phyloP scores from a whole-genome alignment of 2,888 invertebrate genomes.

The Alloplasta piceator region DNA sequence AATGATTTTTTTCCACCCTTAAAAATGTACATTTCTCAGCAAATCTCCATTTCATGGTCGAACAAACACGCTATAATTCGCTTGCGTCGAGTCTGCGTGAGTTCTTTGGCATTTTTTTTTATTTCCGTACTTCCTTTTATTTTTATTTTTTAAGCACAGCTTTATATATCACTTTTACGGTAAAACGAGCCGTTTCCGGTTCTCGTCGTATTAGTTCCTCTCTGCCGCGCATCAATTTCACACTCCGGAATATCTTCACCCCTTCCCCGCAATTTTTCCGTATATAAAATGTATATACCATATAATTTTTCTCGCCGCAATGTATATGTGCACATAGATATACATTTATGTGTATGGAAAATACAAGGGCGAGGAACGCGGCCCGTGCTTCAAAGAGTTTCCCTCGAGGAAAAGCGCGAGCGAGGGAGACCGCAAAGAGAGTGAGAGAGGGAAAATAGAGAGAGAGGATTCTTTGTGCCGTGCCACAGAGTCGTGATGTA shows the following conservation, averaged over 20 bases:
- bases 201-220: conserved; percentile 52
- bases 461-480: conserved; percentile 66
- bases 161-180: conserved; percentile 46
- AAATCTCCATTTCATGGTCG: conserved; percentile 18
- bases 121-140: not conserved
- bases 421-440: conserved; percentile 56
- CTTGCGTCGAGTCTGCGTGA: conserved; percentile 20
- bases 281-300: conserved; percentile 22
- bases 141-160: not conserved
- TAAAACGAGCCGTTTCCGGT: conserved; percentile 45
- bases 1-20: no score
- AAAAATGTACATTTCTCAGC: conserved; percentile 3
- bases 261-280: conserved; percentile 14
- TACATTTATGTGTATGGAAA: conserved; percentile 52
- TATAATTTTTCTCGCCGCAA: conserved; percentile 39
- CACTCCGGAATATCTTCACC: conserved; percentile 59
- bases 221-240: conserved; percentile 65
- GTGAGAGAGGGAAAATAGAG: conserved; percentile 36
- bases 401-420: conserved; percentile 64
- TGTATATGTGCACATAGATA: conserved; percentile 19
- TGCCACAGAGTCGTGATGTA: conserved; percentile 67
- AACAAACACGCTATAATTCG: conserved; percentile 24
- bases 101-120: not conserved
- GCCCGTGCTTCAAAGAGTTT: conserved; percentile 75
- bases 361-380: conserved; percentile 38